Evolutionary conservation across 2,888 invertebrate species (phyloP).

Genomic region (Callyntrura sp.): DNA sequence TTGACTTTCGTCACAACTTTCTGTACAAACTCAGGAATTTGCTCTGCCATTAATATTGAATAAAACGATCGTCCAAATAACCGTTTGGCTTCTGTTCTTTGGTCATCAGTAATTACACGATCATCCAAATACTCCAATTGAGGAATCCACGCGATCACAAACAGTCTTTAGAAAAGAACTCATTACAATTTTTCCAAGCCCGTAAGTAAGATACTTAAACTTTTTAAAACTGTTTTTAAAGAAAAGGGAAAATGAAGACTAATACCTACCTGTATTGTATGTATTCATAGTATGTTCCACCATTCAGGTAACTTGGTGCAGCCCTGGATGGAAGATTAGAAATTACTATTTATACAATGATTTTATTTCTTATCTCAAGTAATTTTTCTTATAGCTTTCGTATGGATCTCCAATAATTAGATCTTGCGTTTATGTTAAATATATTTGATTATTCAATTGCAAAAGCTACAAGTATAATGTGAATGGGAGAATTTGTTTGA

Average conservation of each 20-base stretch:
- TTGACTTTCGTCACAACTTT: constrained; percentile 40
- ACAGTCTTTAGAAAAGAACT: constrained; percentile 87
- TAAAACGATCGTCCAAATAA: constrained; percentile 86
- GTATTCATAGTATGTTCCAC: constrained; percentile 91
- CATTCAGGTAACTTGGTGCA: constrained; percentile 91
- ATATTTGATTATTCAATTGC: background rate
- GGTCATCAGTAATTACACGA: constrained; percentile 89
- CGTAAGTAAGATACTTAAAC: no score
- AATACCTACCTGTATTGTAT: constrained; percentile 90
- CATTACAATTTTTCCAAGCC: background rate
- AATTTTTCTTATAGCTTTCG: no score
- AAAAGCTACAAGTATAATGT: background rate
- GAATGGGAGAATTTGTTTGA: background rate
- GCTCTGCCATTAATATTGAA: constrained; percentile 75
- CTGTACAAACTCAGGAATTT: constrained; percentile 77
- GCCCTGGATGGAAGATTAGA: constrained; percentile 85
- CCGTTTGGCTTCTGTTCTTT: constrained; percentile 88
- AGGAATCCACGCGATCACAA: constrained; percentile 91
- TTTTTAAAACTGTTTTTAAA: no score
- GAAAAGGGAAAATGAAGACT: background rate
- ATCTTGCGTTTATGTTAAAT: no score
- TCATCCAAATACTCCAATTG: constrained; percentile 90
- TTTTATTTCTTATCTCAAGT: no score
- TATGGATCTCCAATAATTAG: no score
- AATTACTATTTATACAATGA: background rate